phyloP scores from a whole-genome alignment of 2,113 vertebrate genomes.

The Aviceda subcristata region DNA sequence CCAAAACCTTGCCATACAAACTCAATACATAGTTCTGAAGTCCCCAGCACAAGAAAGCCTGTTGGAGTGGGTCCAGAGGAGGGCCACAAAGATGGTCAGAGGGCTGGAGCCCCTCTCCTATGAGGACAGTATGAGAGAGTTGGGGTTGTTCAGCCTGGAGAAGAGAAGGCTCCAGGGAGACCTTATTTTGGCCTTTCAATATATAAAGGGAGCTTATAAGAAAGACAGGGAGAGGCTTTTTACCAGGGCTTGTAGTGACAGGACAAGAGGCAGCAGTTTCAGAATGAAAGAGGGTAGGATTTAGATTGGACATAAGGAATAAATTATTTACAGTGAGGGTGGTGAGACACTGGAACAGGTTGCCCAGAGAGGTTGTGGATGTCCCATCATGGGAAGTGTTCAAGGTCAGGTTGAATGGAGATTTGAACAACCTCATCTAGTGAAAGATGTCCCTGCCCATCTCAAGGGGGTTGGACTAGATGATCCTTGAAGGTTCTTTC shows the following conservation, averaged over 20 bases:
- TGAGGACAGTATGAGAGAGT: neutral
- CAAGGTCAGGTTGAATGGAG: neutral
- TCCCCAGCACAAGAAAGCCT: neutral
- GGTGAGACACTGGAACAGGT: neutral
- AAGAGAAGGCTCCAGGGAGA: neutral
- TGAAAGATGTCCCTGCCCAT: neutral
- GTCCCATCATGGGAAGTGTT: neutral
- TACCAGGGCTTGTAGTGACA: rapidly evolving
- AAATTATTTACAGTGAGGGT: neutral
- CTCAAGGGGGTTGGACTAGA: neutral
- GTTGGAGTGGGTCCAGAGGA: neutral
- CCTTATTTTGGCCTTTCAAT: neutral
- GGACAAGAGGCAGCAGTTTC: neutral
- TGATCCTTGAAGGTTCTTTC: neutral
- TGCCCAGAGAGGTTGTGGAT: neutral
- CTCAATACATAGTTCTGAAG: neutral
- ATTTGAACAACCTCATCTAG: neutral
- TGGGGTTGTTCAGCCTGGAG: neutral
- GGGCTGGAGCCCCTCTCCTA: neutral
- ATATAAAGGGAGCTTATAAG: neutral
- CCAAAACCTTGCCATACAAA: neutral
- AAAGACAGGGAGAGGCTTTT: neutral
- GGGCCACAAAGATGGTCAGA: neutral
- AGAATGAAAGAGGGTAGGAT: neutral
- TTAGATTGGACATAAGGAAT: neutral